These are phyloP conservation scores for Cheirogaleus medius DNA, from an alignment of 2,113 vertebrate genomes.

Conservation along the genomic window DNA sequence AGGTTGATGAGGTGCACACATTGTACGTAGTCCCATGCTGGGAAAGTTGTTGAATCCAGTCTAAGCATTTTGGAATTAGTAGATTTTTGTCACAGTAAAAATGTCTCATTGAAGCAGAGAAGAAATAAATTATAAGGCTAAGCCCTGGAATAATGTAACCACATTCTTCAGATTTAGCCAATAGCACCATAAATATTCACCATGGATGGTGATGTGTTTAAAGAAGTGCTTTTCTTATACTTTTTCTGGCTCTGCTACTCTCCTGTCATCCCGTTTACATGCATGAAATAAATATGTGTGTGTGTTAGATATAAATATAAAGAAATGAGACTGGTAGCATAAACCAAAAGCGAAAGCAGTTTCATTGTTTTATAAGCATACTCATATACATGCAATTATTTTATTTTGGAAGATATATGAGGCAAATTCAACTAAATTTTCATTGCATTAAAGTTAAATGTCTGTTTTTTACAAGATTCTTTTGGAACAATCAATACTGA, in stretches of 20 bases:
- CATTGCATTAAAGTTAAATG: background rate
- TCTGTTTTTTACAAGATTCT: background rate
- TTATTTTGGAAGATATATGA: background rate
- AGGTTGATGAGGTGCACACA: background rate
- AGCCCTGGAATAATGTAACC: background rate
- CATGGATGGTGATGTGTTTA: background rate
- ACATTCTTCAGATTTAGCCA: background rate
- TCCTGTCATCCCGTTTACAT: background rate
- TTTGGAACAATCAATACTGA: background rate
- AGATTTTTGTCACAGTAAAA: background rate
- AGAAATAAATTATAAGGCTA: slow-evolving; percentile 11
- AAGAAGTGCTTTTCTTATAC: background rate
- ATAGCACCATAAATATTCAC: background rate
- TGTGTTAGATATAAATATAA: background rate
- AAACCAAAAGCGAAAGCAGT: background rate
- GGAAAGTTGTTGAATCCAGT: background rate
- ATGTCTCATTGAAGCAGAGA: background rate
- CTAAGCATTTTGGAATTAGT: background rate
- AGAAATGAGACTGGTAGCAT: background rate
- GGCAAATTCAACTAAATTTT: background rate
- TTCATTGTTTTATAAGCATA: background rate
- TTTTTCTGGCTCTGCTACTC: background rate
- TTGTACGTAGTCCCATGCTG: background rate
- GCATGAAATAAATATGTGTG: background rate
- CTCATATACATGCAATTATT: background rate